phyloP scores from a whole-genome alignment of 2,113 vertebrate genomes.

The Semicossyphus pulcher region DNA sequence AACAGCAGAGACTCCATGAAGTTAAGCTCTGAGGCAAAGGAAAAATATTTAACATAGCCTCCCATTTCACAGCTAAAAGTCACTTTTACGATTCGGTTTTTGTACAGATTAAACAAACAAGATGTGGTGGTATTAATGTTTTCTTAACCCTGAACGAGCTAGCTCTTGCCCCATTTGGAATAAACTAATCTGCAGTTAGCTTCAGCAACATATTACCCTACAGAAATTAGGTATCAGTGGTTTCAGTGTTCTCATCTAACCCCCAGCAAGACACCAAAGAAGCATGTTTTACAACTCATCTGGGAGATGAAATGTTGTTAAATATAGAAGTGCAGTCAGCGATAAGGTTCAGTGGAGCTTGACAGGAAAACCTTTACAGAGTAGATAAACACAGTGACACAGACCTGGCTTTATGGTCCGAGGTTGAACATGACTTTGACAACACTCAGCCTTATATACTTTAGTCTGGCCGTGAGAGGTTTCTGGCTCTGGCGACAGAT shows the following conservation, averaged over 20 bases:
- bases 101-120: not conserved
- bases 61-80: no score
- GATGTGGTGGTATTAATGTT: not conserved
- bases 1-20: no score
- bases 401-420: not conserved
- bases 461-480: not conserved
- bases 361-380: not conserved
- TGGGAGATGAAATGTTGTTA: not conserved
- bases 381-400: not conserved
- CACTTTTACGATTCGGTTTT: no score
- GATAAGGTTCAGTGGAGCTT: not conserved
- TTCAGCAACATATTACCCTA: not conserved
- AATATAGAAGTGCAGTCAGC: not conserved
- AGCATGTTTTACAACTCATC: not conserved
- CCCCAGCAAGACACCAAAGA: not conserved
- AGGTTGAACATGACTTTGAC: not conserved
- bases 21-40: no score
- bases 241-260: not conserved
- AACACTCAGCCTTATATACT: conserved; percentile 17
- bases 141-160: not conserved
- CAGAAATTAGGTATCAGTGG: not conserved
- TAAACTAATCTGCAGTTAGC: not conserved
- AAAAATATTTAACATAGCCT: no score
- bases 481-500: conserved; percentile 28
- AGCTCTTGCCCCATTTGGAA: not conserved